phyloP scores from a whole-genome alignment of 2,113 vertebrate genomes.

The Crotalus horridus region DNA sequence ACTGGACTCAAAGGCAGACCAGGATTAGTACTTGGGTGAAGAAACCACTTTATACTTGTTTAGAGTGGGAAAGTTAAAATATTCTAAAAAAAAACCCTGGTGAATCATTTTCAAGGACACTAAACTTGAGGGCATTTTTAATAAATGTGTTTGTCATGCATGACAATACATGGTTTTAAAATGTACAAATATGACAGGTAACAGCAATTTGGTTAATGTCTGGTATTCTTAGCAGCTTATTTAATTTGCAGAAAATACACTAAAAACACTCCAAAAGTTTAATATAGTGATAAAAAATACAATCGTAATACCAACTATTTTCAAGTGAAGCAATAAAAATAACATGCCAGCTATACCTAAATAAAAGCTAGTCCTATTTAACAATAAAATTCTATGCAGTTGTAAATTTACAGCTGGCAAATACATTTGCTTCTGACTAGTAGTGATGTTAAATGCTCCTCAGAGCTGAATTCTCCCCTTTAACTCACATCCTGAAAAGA shows the following conservation, averaged over 20 bases:
- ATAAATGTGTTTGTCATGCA: not conserved
- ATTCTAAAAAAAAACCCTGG: not conserved
- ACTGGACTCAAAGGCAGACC: not conserved
- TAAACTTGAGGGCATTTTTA: not conserved
- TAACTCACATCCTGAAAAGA: not conserved
- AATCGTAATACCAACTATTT: not conserved
- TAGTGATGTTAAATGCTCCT: not conserved
- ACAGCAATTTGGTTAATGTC: not conserved
- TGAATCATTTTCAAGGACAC: not conserved
- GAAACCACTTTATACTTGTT: not conserved
- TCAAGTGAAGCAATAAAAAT: not conserved
- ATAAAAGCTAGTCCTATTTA: not conserved
- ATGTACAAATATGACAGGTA: not conserved
- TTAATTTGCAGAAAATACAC: not conserved
- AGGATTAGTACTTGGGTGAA: not conserved
- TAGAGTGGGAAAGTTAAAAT: not conserved
- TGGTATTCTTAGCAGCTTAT: not conserved
- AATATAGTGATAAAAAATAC: not conserved
- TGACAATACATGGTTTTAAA: not conserved
- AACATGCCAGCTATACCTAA: not conserved
- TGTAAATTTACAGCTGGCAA: not conserved
- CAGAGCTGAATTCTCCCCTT: not conserved
- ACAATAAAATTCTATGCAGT: not conserved
- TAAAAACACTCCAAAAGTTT: not conserved
- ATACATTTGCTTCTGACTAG: not conserved